Evolutionary conservation across 1,140 invertebrate genomes (phyloP), one percentile per base, ranked within the genome.

Genomic region (Ylistrum balloti): DNA sequence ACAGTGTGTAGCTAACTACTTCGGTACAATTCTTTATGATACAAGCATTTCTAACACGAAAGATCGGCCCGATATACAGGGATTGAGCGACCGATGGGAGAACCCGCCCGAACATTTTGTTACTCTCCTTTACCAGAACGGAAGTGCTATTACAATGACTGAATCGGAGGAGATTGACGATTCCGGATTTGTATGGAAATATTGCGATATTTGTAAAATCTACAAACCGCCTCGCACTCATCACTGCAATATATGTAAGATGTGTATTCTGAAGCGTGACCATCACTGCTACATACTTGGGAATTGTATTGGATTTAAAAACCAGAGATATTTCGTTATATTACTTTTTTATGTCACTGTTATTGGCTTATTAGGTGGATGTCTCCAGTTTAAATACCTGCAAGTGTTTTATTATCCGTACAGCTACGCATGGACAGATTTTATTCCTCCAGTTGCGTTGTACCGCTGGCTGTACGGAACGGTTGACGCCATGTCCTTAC

Each of bases 231-330:
- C 93, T 2, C 89, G 94, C 34, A 86, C 93, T 15, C 91, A 91
- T 56, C 93, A 94, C 74, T 94, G 94, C 88, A 87, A 91, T 33
- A 86, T 92, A 32, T 94, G 94, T 88, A 88, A 92, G 38, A 86
- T 15, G 33, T 99, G 99, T 94, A 98, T 99, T 85, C 95, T 99
- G 10, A 99, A 98, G 95, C 97, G 99, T 93, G 99, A 99, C 95
- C 99, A 99, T 96, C 99, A 99, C 95, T 99, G 99, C 95, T 97
- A 98, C 74, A 99, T 99, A 95, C 98, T 98, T 33, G 98, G 98
- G 13, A 98, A 97, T 94, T 99, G 99, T 96, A 97, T 99, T 33
- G 99, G 99, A 0, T 98, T 99, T 95, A 97, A 97, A 90, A 99
- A 99, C 96, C 98, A 98, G 93, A 97, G 99, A 94, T 99, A 98